A percentile compares a stretch with the other conserved stretches of the same genome.
Conservation (phyloP, 1,140 invertebrate species). For the Theocolax elegans region DNA sequence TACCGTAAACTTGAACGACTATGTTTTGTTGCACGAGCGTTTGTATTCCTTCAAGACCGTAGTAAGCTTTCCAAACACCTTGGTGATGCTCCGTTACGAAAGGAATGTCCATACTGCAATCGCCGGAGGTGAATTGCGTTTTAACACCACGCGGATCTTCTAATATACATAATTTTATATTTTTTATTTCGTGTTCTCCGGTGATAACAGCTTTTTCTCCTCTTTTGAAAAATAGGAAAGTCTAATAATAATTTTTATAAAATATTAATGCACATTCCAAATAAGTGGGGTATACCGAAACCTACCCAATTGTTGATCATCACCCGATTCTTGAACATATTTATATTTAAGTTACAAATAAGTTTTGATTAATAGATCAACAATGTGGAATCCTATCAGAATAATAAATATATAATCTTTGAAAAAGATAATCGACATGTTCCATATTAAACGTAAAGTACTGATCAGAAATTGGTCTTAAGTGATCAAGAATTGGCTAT, state of each 20-base stretch:
- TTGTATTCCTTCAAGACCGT: constrained; percentile 16
- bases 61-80: constrained; percentile 33
- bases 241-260: not conserved
- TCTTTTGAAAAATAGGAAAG: not conserved
- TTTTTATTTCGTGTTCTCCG: not conserved
- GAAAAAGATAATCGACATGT: no score
- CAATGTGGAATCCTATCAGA: no score
- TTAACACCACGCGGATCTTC: constrained; percentile 15
- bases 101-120: not conserved
- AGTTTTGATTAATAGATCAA: no score
- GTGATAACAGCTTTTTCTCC: not conserved
- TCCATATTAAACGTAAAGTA: no score
- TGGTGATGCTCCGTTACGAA: constrained; percentile 5
- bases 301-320: no score
- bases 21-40: constrained; percentile 14
- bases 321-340: no score
- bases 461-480: no score
- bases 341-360: no score
- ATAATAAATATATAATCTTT: no score
- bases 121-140: not conserved
- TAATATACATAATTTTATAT: constrained; percentile 21
- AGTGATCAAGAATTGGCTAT: no score
- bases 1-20: constrained; percentile 14
- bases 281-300: no score
- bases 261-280: no score